Percentiles rank a stretch among this genome's conserved stretches.
Conservation (phyloP, 2,888 invertebrate genomes). For the Epinotia bilunana region DNA sequence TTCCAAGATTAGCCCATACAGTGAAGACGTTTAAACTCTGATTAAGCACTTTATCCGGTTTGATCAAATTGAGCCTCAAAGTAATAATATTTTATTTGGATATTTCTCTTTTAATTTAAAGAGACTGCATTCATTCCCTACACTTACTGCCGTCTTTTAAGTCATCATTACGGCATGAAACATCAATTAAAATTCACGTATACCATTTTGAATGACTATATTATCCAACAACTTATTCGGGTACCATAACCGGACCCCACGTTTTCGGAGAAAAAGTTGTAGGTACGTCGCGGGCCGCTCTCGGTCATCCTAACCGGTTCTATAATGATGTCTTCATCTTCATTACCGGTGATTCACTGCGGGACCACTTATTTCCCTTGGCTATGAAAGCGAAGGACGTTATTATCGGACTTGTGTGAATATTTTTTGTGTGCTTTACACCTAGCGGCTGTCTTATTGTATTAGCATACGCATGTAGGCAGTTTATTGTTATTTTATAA, state of each 20-base stretch:
- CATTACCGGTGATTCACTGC: slow-evolving; percentile 76
- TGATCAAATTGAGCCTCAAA: neutral
- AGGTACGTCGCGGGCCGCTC: slow-evolving; percentile 55
- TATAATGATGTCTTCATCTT: slow-evolving; percentile 81
- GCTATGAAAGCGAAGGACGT: slow-evolving; percentile 44
- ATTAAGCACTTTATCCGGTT: neutral
- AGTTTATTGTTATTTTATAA: neutral
- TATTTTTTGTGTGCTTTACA: slow-evolving; percentile 29
- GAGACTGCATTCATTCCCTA: neutral
- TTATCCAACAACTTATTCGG: slow-evolving; percentile 36
- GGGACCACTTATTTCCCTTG: slow-evolving; percentile 55
- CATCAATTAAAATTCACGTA: slow-evolving; percentile 16
- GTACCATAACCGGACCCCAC: slow-evolving; percentile 41
- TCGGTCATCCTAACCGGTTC: slow-evolving; percentile 72
- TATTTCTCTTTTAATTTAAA: neutral
- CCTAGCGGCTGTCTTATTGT: neutral
- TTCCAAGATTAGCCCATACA: neutral
- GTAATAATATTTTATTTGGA: neutral
- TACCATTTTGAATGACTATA: slow-evolving; percentile 23
- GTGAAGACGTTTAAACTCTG: neutral
- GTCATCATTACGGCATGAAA: neutral
- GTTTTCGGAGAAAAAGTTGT: slow-evolving; percentile 57
- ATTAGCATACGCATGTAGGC: neutral
- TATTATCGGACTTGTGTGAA: slow-evolving; percentile 49
- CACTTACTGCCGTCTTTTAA: neutral